phyloP scores from a whole-genome alignment of 2,797 vertebrate species.

The Premnoplex brunnescens region DNA sequence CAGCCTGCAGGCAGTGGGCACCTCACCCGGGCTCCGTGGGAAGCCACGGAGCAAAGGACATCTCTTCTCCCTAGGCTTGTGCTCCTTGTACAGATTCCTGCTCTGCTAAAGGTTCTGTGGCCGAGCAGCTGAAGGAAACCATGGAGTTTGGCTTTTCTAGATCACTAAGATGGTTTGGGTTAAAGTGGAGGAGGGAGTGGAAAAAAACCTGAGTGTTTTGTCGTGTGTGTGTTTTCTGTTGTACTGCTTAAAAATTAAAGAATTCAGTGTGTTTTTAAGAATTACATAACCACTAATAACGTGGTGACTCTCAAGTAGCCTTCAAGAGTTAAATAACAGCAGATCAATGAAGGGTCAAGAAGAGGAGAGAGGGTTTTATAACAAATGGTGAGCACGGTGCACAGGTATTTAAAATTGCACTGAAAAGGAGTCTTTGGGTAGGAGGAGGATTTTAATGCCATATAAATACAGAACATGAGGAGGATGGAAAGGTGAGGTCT shows the following conservation, averaged over 20 bases:
- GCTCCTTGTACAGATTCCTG: neutral
- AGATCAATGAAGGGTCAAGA: neutral
- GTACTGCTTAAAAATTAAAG: neutral
- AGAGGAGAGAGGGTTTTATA: slow-evolving; percentile 10
- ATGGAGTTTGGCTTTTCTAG: neutral
- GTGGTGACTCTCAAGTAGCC: neutral
- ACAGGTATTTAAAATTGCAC: neutral
- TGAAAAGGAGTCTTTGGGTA: neutral
- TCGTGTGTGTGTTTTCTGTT: neutral
- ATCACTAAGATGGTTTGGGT: neutral
- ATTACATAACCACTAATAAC: neutral
- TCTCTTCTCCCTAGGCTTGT: neutral
- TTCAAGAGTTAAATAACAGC: slow-evolving; percentile 48
- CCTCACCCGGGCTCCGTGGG: neutral
- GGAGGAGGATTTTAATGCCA: neutral
- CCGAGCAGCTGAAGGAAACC: neutral
- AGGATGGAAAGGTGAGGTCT: neutral
- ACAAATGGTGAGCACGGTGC: neutral
- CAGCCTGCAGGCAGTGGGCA: neutral
- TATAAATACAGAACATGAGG: neutral
- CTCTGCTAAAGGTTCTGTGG: neutral
- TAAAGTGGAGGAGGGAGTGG: neutral
- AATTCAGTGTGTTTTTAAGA: neutral
- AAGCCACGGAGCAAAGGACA: neutral
- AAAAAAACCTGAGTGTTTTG: neutral